Evolutionary conservation across 2,797 vertebrate genomes (phyloP).

Genomic region (Syndactyla subalaris): DNA sequence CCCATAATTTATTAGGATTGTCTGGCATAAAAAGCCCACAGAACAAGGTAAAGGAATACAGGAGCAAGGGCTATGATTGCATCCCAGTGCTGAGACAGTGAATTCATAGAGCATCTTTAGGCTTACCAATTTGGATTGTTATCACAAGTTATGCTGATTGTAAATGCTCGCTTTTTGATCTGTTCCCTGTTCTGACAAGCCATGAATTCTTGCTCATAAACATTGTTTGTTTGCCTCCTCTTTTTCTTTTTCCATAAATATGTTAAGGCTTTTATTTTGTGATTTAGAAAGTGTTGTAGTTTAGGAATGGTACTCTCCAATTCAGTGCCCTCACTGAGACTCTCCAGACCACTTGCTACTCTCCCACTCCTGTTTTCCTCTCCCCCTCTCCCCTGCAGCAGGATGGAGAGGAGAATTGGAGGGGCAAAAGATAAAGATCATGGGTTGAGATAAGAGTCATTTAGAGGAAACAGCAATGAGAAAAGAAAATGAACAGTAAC

Average conservation of each 20-base stretch:
- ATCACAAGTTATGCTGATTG: not conserved
- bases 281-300: not conserved
- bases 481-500: not conserved
- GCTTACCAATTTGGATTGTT: not conserved
- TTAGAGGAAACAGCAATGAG: not conserved
- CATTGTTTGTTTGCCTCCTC: not conserved
- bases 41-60: not conserved
- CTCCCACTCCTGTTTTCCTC: accelerated
- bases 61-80: not conserved
- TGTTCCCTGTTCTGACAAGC: not conserved
- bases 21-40: not conserved
- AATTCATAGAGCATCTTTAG: not conserved
- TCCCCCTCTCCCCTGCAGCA: accelerated
- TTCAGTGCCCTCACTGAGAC: not conserved
- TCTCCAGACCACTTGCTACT: accelerated
- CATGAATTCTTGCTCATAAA: not conserved
- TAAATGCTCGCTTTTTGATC: not conserved
- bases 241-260: not conserved
- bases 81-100: not conserved
- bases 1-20: not conserved
- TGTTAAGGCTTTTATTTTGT: not conserved
- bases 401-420: not conserved
- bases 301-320: not conserved
- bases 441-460: not conserved
- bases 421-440: not conserved